Base-by-base conservation (phyloP, 2,888 invertebrate genomes). In the Drosophila colorata region DNA sequence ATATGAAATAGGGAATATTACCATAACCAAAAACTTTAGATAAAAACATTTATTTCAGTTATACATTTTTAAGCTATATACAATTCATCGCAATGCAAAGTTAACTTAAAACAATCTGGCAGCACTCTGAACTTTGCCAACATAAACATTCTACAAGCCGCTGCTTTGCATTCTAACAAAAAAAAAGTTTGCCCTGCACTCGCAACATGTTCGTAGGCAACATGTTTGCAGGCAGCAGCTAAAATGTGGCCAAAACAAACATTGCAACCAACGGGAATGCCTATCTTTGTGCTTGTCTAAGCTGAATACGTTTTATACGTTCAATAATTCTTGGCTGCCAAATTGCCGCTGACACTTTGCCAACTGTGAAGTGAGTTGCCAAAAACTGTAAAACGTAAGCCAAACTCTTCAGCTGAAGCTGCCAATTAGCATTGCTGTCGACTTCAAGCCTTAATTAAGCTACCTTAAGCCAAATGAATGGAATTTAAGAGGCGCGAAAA, bases 181-280 rank as follows among this genome's bases (percentile, higher is more conserved):
- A 0, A 6, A 33, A 33, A 43, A 18, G 38, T 46, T 31, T 55
- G 46, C 38, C 6, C 43, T 63, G 44, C 60, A 69, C 23, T 56
- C 59, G 35, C 78, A 80, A 65, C 78, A 77, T 53, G 78, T 69
- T 60, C 40, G 56, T 31, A 31, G 11, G 6, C 41, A 52, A 66
- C 71, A 64, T 58, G 76, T 68, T 67, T 3, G 67, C 48, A 38
- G 33, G 13, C n/a, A 43, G 14, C 51, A 57, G 33, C 13, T 37
- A 41, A 18, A 46, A 55, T 38, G 43, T 28, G 64, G 65, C 38
- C 65, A 59, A 58, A n/a, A 63, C 44, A 56, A 75, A 37, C 13
- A 57, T 7, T 61, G 52, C 60, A 58, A 38, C 23, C 18, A 28
- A 49, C 33, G 13, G 18, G 2, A 65, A 47, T 51, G 43, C 25